Conservation (phyloP, 2,113 vertebrate genomes). For the Pomatorhinus ruficollis region DNA sequence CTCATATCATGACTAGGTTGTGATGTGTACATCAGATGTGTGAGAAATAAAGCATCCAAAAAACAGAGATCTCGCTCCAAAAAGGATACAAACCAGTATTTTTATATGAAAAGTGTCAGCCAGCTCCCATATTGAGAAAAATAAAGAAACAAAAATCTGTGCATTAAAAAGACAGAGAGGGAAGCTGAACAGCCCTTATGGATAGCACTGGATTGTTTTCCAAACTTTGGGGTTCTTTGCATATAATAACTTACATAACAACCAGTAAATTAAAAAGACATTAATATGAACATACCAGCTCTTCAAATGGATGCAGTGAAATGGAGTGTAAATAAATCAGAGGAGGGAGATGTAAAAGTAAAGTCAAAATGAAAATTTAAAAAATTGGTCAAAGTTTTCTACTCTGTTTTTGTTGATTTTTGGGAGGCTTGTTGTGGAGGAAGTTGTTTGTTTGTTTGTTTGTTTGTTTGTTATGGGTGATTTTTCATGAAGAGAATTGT, state of each 20-base stretch:
- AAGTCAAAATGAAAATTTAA: background rate
- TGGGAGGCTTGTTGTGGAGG: rapidly evolving
- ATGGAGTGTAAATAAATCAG: background rate
- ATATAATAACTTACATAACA: background rate
- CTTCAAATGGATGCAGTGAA: background rate
- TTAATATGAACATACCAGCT: background rate
- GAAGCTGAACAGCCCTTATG: background rate
- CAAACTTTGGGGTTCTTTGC: rapidly evolving
- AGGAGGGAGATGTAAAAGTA: background rate
- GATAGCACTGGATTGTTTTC: background rate
- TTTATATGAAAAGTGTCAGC: background rate
- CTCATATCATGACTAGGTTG: background rate
- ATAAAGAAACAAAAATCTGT: background rate
- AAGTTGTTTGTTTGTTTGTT: background rate
- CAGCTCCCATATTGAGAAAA: background rate
- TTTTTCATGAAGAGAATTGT: background rate
- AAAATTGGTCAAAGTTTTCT: background rate
- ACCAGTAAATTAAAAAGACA: background rate
- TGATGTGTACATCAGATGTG: background rate
- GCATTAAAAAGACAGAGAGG: background rate
- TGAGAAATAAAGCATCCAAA: background rate
- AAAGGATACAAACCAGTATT: background rate
- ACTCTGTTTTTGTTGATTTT: background rate
- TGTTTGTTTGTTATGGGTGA: background rate
- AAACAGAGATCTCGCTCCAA: background rate